A percentile compares a stretch with the other conserved stretches of the same genome.
phyloP scores from a whole-genome alignment of 1,140 invertebrate species.

The Euglossa dilemma region DNA sequence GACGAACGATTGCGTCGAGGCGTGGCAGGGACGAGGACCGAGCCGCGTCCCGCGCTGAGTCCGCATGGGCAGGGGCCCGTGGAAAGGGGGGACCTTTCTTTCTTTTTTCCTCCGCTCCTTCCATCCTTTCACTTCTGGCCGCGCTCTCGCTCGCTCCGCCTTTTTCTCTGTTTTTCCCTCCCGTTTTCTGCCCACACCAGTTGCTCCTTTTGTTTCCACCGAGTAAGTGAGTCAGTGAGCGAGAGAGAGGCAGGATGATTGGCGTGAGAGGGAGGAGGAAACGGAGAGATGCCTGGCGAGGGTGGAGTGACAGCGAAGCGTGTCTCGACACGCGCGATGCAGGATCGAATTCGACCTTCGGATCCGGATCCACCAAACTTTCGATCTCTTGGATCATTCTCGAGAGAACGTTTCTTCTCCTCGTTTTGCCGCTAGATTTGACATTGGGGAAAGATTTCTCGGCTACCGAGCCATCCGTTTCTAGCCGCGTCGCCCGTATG shows the following conservation, averaged over 20 bases:
- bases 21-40: too few relatives aligned
- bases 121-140: slow-evolving; percentile 11
- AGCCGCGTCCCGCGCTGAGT: too few relatives aligned
- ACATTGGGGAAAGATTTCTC: slow-evolving; percentile 39
- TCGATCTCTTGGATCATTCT: slow-evolving; percentile 68
- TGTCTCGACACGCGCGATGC: slow-evolving; percentile 79
- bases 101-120: slow-evolving; percentile 30
- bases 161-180: slow-evolving; percentile 29
- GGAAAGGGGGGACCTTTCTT: slow-evolving; percentile 1
- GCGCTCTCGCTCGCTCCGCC: slow-evolving; percentile 20
- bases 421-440: slow-evolving; percentile 49
- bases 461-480: neutral
- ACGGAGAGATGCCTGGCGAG: slow-evolving; percentile 43
- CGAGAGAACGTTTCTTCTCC: neutral
- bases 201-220: slow-evolving; percentile 73
- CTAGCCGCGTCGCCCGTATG: neutral
- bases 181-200: slow-evolving; percentile 44
- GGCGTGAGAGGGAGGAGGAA: slow-evolving; percentile 14
- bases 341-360: slow-evolving; percentile 76
- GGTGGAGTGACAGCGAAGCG: slow-evolving; percentile 76
- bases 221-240: slow-evolving; percentile 61
- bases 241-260: slow-evolving; percentile 37
- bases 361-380: slow-evolving; percentile 73
- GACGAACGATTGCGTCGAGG: too few relatives aligned
- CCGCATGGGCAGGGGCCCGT: too few relatives aligned